Percentiles rank a stretch among this genome's conserved stretches.
Evolutionary conservation across 2,797 vertebrate genomes (phyloP).

Genomic region (Crocidura indochinensis): DNA sequence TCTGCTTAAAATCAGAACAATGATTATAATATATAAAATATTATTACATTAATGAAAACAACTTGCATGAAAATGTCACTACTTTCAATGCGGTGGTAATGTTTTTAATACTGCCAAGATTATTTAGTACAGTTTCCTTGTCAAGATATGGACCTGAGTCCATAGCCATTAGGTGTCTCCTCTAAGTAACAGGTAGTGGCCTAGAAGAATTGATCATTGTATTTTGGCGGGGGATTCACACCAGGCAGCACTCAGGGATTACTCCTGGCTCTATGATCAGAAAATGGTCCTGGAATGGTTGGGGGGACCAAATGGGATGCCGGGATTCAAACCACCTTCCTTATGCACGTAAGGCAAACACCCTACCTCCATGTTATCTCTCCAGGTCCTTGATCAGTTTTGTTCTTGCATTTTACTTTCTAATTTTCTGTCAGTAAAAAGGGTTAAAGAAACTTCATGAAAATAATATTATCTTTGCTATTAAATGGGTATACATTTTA

Average conservation of each 20-base stretch:
- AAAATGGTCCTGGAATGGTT: too few species aligned
- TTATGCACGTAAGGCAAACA: too few species aligned
- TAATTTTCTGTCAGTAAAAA: background rate
- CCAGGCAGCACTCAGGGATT: too few species aligned
- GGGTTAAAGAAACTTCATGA: background rate
- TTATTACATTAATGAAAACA: background rate
- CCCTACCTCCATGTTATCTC: too few species aligned
- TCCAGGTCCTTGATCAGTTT: background rate
- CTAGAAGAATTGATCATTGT: background rate
- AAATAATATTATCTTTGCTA: constrained; percentile 19
- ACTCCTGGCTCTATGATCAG: too few species aligned
- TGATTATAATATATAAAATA: background rate
- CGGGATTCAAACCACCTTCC: too few species aligned
- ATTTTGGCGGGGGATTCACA: too few species aligned
- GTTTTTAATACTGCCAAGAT: background rate
- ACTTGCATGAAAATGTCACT: background rate
- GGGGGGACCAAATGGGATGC: too few species aligned
- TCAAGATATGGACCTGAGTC: background rate
- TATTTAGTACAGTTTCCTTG: background rate
- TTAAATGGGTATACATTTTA: background rate
- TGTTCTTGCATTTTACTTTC: background rate
- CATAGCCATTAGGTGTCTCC: background rate
- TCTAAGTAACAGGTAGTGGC: background rate
- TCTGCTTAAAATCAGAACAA: background rate
- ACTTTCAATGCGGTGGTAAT: background rate